Base-by-base conservation (phyloP, 1,140 invertebrate species). In the Steinernema khuongi region DNA sequence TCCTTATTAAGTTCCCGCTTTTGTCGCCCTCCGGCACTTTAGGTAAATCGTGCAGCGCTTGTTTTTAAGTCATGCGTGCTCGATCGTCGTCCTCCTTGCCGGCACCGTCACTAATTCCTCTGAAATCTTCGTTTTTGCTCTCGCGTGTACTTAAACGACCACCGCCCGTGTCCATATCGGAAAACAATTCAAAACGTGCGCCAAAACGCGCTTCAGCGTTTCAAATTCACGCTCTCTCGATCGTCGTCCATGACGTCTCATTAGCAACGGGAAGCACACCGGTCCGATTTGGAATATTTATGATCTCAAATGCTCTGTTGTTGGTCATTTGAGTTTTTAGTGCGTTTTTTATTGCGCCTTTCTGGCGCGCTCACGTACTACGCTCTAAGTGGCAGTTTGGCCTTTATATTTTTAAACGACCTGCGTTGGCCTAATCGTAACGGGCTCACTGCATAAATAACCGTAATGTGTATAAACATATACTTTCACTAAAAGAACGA, bases 211-310 rank as follows among this genome's bases (percentile, higher is more conserved):
- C 50, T 60, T 26, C 19, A 60, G 50, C 50, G 50, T 60, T 60
- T 60, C 50, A 60, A 60, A 60, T 60, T 60, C 50, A 22, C 50
- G 50, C 50, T 60, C 50, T n/a, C 22, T 60, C 50, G 50, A 11
- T 26, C 50, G 50, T 60, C 19, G 50, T 26, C 22, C 14, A 7
- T 22, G 50, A 60, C 50, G 50, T 60, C 50, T 60, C 50, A 60
- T 60, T 60, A 60, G 50, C 50, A 60, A 60, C 50, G 50, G 50
- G 50, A 60, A 60, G 50, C 50, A 60, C 50, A 60, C 50, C 50
- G 50, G 14, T 60, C 50, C 50, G 50, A 60, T 60, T 60, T 60
- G 50, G 50, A 60, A 60, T 60, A 60, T 60, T 60, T 60, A 60
- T 60, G 50, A n/a, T 60, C 22, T 7, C 50, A 41, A 41, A 7